Evolutionary conservation across 1,140 invertebrate species (phyloP), one percentile per base, ranked within the genome.

Genomic region (Brachionus asplanchnoidis): DNA sequence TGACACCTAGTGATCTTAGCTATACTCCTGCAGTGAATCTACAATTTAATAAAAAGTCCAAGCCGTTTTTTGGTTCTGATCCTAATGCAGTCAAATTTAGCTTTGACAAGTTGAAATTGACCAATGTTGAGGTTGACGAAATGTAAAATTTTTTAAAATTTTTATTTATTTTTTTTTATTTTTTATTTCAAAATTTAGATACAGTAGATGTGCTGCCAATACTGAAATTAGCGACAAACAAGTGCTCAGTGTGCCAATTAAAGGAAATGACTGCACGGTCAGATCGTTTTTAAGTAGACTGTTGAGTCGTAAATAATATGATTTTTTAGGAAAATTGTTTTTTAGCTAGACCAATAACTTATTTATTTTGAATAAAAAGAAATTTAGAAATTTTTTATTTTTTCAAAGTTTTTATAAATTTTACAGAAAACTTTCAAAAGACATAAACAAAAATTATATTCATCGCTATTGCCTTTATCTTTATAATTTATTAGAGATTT

Each of bases 41-140:
- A 36, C 53, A 82, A 82, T 82, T 82, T 68, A 82, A 82, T 20
- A 82, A 82, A 65, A 82, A 82, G 53, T 20, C 53, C 4, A 82
- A 82, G 32, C 79, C 79, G 3, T 82, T 82, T 60, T 82, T 82
- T 14, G 79, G 79, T 1, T 65, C 36, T 42, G 79, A 82, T 68
- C 79, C 79, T 5, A 82, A 82, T 68, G 20, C 79, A 26, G 53
- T 82, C 20, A 65, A 23, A 42, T 82, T 82, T 68, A 23, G 12
- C 11, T 82, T 82, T 68, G 53, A 82, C 23, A 68, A 82, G 20
- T 8, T 82, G n/a, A 68, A 65, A 68, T 40, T 82, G 11, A 82
- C 53, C 1, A 82, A 82, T 46, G 28, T 82, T 12, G 79, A 82
- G 36, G 32, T 82, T 65, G 32, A 68, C 26, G 79, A 82, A 82